Base-by-base conservation (phyloP, 2,797 vertebrate genomes). In the Argya squamiceps region DNA sequence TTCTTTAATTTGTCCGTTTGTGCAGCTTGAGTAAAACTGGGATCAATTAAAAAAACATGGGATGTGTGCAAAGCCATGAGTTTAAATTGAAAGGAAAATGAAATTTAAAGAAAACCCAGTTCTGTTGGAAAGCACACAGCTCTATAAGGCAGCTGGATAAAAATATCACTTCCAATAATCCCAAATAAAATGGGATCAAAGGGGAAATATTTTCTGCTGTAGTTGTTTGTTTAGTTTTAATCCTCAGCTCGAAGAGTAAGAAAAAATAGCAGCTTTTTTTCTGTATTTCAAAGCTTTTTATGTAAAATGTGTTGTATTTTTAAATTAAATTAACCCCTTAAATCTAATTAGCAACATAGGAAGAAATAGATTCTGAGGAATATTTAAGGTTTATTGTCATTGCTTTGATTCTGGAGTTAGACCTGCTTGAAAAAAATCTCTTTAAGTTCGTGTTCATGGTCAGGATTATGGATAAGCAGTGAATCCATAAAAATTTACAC, bases 131-230 rank as follows among this genome's bases (percentile, higher is more conserved):
- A 32, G 1, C 43, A 4, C 7, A 0, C 16, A 6, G 32, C 11
- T 43, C 39, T 64, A 0, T 2, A 3, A 39, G 8, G 55, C 52
- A 21, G 7, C 6, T 20, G 46, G 9, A 12, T 44, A 14, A 50
- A 80, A 84, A 23, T 2, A 5, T 32, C 70, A 3, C 65, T 58
- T 27, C 17, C 67, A 56, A 14, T 26, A 67, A 24, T 30, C 60
- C 64, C 12, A 17, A 62, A 36, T 26, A 16, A 64, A 39, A 11
- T 0, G 36, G 80, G 64, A 70, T 14, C 36, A 59, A 24, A 29
- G 46, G 68, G 64, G 9, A 67, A 75, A 24, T 29, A 2, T 34
- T 84, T 82, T 44, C 70, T 30, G 56, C 46, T 75, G 21, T 1
- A 19, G 56, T 1, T 60, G 26, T 50, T 84, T 47, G 6, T 90